Evolutionary conservation across 1,140 invertebrate genomes (phyloP).

Genomic region (Drosophila busckii): DNA sequence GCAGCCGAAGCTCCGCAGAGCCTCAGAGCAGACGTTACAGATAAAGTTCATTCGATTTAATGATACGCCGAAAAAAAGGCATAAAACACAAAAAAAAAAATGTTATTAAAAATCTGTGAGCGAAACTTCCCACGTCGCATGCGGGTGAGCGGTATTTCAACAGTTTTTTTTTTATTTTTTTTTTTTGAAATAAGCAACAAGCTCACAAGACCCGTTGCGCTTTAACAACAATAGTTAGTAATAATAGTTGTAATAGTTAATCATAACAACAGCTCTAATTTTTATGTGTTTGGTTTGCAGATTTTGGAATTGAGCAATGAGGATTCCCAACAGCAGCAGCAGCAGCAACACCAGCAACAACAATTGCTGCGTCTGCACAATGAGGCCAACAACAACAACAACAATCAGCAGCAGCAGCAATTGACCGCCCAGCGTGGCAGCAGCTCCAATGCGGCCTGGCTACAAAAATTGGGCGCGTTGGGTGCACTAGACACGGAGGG

Average conservation of each 20-base stretch:
- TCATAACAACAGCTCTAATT: conserved; percentile 43
- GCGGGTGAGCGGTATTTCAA: conserved; percentile 48
- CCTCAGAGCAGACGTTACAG: conserved; percentile 42
- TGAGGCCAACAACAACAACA: conserved; percentile 52
- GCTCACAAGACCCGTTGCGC: conserved; percentile 34
- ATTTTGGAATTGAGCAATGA: conserved; percentile 78
- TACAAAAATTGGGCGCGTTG: conserved; percentile 60
- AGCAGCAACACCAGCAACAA: conserved; percentile 23
- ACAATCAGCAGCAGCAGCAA: conserved; percentile 3
- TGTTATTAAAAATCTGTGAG: conserved; percentile 36
- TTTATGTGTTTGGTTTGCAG: conserved; percentile 57
- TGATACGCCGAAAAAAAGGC: conserved; percentile 57
- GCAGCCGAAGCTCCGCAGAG: conserved; percentile 19
- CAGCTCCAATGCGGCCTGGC: conserved; percentile 62
- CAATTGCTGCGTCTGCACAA: conserved; percentile 61
- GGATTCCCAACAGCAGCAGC: conserved; percentile 60
- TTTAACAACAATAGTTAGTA: conserved; percentile 12
- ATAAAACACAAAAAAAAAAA: background rate
- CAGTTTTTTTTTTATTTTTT: too few species aligned
- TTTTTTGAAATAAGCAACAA: conserved; percentile 62
- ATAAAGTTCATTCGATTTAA: conserved; percentile 75
- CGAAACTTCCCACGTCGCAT: conserved; percentile 52
- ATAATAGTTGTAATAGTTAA: conserved; percentile 38
- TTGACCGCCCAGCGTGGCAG: conserved; percentile 38
- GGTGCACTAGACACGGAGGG: conserved; percentile 58